These are phyloP conservation scores for Pseudotriccus pelzelni DNA, from an alignment of 2,797 vertebrate species.

Conservation along the genomic window DNA sequence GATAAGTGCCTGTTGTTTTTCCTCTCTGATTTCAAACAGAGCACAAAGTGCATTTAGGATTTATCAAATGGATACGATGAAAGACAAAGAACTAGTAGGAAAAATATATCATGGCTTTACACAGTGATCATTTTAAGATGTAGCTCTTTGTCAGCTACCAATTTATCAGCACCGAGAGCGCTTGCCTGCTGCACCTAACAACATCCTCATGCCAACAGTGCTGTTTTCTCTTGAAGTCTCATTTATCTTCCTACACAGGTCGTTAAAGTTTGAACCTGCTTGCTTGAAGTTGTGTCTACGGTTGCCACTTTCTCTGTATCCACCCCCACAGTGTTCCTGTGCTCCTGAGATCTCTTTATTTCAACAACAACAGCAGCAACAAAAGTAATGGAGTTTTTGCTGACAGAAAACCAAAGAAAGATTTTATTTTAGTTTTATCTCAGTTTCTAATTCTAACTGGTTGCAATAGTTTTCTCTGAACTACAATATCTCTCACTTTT, in stretches of 20 bases:
- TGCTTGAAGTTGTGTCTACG: slow-evolving; percentile 31
- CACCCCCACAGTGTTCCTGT: slow-evolving; percentile 45
- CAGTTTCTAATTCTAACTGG: background rate
- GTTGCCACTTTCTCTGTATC: slow-evolving; percentile 38
- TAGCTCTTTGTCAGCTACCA: slow-evolving; percentile 36
- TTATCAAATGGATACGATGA: background rate
- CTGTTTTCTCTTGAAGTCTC: slow-evolving; percentile 46
- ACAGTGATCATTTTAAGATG: background rate
- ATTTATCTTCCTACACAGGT: slow-evolving; percentile 61
- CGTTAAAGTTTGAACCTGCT: slow-evolving; percentile 32
- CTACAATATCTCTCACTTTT: background rate
- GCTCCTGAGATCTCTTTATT: background rate
- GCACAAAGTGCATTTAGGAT: background rate
- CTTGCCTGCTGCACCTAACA: slow-evolving; percentile 45
- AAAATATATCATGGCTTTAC: background rate
- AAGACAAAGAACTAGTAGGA: background rate
- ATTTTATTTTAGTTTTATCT: background rate
- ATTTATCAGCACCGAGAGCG: slow-evolving; percentile 7
- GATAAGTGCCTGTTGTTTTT: slow-evolving; percentile 10
- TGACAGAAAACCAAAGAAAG: background rate
- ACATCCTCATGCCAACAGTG: slow-evolving; percentile 51
- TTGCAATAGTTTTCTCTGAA: background rate
- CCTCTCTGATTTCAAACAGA: slow-evolving; percentile 18
- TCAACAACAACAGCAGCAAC: background rate
- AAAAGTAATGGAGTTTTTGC: background rate